phyloP scores from a whole-genome alignment of 1,140 invertebrate genomes.

The Leptopilina boulardi region DNA sequence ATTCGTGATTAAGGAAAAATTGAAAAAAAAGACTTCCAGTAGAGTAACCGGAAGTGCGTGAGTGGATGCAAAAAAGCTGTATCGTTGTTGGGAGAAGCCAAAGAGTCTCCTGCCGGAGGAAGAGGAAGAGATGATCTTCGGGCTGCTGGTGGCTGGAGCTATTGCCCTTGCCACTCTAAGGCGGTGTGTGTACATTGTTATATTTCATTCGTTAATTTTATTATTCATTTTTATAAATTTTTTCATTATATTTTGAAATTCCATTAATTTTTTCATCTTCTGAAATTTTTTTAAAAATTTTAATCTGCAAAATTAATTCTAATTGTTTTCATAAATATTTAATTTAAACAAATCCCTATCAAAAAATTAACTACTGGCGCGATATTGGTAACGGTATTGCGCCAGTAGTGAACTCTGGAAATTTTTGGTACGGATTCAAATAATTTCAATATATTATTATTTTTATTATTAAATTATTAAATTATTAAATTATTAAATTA shows the following conservation, averaged over 20 bases:
- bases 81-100: constrained; percentile 60
- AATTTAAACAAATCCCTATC: no score
- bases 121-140: constrained; percentile 74
- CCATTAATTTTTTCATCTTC: no score
- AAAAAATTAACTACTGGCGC: no score
- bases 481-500: no score
- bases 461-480: no score
- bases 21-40: constrained; percentile 39
- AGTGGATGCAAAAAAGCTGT: constrained; percentile 64
- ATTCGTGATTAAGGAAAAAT: not conserved
- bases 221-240: constrained; percentile 30
- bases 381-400: no score
- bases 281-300: no score
- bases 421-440: no score
- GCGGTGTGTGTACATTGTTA: constrained; percentile 76
- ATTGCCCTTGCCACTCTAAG: constrained; percentile 75
- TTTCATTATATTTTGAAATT: not conserved
- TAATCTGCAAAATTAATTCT: no score
- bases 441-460: no score
- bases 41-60: constrained; percentile 53
- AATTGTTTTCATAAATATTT: no score
- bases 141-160: constrained; percentile 74
- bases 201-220: constrained; percentile 58
- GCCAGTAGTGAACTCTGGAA: no score
- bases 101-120: constrained; percentile 64